Evolutionary conservation across 2,797 vertebrate species (phyloP), one percentile per base, ranked within the genome.

Genomic region (Enteromius paludinosus): DNA sequence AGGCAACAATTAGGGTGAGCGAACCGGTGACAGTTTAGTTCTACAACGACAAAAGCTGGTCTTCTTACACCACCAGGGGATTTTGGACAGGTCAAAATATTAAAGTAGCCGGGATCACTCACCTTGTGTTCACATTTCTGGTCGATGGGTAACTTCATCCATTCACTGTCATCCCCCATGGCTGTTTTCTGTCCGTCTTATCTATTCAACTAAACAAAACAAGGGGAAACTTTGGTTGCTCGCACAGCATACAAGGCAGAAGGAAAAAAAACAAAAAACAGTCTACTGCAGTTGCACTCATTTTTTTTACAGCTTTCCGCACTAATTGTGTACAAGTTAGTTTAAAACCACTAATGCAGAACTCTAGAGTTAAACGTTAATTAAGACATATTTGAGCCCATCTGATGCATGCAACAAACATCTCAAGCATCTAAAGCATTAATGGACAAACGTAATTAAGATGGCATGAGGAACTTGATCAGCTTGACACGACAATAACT

Each of bases 81-180:
- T 56, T 75, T 30, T 17, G 18, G 23, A 10, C 3, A 15, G 52
- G 18, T 41, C 56, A 33, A 68, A 73, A 49, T 11, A 9, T 17
- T 45, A 68, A 64, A 49, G 18, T 10, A 18, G 3, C 30, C 91
- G 77, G 59, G 33, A 90, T 87, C 14, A 59, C 87, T 93, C 90
- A 99, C 98, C 97, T 99, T 99, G 87, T 99, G 98, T 93, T 99
- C 98, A 93, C 98, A 99, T 93, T 98, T 99, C 91, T 99, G 98
- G 91, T 99, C 98, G 82, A 96, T 90, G 35, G 98, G 96, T 90
- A 99, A 93, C 92, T 99, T 99, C 94, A 98, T 95, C 98, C 98
- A 99, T 88, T 99, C 98, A 56, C 95, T 98, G 89, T 99, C 98
- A 83, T 99, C 98, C 94, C 95, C 98, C 98, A 99, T 99, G 78